These are phyloP conservation scores for Limenitis camilla DNA, from an alignment of 2,888 invertebrate genomes.

Conservation along the genomic window DNA sequence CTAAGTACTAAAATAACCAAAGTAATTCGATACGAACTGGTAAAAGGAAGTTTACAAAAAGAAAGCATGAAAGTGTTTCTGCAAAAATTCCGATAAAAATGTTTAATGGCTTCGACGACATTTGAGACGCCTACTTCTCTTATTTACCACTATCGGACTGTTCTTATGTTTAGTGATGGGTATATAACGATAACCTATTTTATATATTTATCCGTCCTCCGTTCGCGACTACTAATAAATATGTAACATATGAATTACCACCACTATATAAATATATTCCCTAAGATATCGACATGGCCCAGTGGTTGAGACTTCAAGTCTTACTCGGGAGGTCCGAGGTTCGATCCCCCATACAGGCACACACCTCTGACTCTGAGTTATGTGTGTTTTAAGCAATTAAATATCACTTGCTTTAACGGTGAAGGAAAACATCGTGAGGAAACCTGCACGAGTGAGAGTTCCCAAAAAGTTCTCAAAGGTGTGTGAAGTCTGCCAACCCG, in stretches of 20 bases:
- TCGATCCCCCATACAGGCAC: too few relatives aligned
- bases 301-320: too few relatives aligned
- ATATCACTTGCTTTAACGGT: too few relatives aligned
- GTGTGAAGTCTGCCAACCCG: too few relatives aligned
- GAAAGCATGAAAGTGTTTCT: conserved; percentile 2
- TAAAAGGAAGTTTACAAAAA: neutral
- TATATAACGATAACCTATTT: neutral
- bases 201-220: neutral
- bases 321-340: too few relatives aligned
- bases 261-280: neutral
- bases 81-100: conserved; percentile 13
- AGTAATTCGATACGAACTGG: neutral
- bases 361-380: too few relatives aligned
- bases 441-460: too few relatives aligned
- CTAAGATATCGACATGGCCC: too few relatives aligned
- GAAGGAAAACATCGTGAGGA: too few relatives aligned
- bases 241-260: neutral
- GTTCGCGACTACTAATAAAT: neutral
- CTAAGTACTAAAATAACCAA: too few relatives aligned
- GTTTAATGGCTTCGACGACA: conserved; percentile 19
- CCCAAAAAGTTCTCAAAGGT: too few relatives aligned
- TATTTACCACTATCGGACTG: conserved; percentile 14
- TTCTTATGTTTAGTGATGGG: neutral
- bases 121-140: conserved; percentile 20
- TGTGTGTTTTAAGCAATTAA: too few relatives aligned